phyloP scores from a whole-genome alignment of 2,888 invertebrate species.

The Therioaphis trifolii region DNA sequence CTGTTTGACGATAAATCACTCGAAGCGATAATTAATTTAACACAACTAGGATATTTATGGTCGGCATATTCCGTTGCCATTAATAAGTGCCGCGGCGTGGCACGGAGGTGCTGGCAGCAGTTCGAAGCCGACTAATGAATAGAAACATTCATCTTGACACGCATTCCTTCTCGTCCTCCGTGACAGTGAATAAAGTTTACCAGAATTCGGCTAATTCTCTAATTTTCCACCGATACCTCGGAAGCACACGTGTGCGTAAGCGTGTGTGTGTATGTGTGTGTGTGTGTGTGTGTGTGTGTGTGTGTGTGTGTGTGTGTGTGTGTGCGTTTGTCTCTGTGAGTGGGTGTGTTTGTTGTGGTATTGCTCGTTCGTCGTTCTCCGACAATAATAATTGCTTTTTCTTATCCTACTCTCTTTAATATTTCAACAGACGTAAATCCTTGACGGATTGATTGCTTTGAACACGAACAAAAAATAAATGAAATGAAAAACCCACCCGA shows the following conservation, averaged over 20 bases:
- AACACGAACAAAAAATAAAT: not conserved
- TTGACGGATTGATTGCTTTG: not conserved
- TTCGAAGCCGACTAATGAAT: slow-evolving; percentile 50
- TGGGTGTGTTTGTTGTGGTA: not conserved
- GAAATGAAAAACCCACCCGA: not conserved
- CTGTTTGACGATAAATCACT: slow-evolving; percentile 42
- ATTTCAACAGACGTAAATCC: not conserved
- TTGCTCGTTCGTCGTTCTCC: not conserved
- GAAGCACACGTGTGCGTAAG: not conserved
- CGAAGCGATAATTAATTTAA: slow-evolving; percentile 45
- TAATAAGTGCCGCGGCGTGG: not conserved
- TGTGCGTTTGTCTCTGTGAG: not conserved
- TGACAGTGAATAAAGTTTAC: slow-evolving; percentile 42
- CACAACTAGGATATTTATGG: slow-evolving; percentile 37
- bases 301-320: no score
- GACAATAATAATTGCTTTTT: not conserved
- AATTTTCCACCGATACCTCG: slow-evolving; percentile 27
- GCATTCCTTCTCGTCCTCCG: not conserved
- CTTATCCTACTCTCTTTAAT: not conserved
- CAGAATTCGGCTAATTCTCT: slow-evolving; percentile 38
- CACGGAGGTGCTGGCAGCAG: slow-evolving; percentile 25
- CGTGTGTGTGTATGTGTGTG: no score
- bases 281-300: no score
- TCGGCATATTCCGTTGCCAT: slow-evolving; percentile 25
- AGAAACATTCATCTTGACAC: slow-evolving; percentile 54